Evolutionary conservation across 2,797 vertebrate genomes (phyloP).

Genomic region (Heteromormyrus szaboi): DNA sequence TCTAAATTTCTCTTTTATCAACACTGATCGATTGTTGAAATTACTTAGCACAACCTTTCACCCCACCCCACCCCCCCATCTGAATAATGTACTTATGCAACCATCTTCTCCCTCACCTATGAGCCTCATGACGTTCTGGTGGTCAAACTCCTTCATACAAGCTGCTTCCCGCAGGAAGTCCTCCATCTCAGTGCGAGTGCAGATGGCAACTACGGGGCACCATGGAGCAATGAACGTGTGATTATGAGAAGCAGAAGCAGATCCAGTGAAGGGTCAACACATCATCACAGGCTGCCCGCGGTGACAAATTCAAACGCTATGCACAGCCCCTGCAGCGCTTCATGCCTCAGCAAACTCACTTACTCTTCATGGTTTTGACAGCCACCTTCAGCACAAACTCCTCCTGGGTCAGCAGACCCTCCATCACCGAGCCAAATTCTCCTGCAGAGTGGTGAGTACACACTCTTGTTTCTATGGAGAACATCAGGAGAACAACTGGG

Average conservation of each 20-base stretch:
- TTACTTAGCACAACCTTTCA: not conserved
- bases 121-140: slow-evolving; percentile 84
- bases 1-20: not conserved
- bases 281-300: not conserved
- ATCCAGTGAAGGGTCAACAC: not conserved
- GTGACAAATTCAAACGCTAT: not conserved
- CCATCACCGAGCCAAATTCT: slow-evolving; percentile 88
- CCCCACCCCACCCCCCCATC: not conserved
- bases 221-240: not conserved
- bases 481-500: not conserved
- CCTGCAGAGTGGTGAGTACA: slow-evolving; percentile 51
- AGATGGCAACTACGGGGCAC: slow-evolving; percentile 72
- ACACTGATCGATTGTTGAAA: not conserved
- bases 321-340: not conserved
- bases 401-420: slow-evolving; percentile 82
- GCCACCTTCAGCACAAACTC: slow-evolving; percentile 80
- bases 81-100: not conserved
- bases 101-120: slow-evolving; percentile 59
- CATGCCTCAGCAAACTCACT: slow-evolving; percentile 39
- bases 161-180: slow-evolving; percentile 84
- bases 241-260: not conserved
- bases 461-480: not conserved
- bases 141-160: slow-evolving; percentile 93
- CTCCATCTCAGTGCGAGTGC: slow-evolving; percentile 83
- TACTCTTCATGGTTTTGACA: slow-evolving; percentile 93